phyloP scores from a whole-genome alignment of 2,797 vertebrate species.

The Astyanax mexicanus region DNA sequence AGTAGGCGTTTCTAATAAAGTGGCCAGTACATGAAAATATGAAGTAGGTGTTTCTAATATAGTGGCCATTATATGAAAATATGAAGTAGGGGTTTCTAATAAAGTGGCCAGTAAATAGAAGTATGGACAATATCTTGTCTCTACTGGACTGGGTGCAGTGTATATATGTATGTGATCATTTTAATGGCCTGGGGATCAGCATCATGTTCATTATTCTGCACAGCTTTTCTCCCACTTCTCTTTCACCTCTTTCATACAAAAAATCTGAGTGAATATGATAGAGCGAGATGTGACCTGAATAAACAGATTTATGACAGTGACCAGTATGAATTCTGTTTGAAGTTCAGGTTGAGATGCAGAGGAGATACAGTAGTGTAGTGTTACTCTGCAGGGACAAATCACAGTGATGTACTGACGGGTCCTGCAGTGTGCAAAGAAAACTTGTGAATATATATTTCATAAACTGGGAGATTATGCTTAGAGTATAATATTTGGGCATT shows the following conservation, averaged over 20 bases:
- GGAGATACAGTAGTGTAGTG: not conserved
- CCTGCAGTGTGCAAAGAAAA: not conserved
- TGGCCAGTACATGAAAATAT: too few species aligned
- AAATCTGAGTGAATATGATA: not conserved
- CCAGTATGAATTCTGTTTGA: not conserved
- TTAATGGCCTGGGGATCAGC: not conserved
- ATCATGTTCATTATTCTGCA: not conserved
- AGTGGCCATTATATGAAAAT: too few species aligned
- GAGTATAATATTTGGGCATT: not conserved
- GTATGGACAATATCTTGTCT: too few species aligned
- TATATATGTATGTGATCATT: not conserved
- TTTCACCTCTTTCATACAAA: not conserved
- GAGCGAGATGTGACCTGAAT: conserved; percentile 2
- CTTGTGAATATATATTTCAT: not conserved
- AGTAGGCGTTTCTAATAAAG: too few species aligned
- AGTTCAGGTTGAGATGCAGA: not conserved
- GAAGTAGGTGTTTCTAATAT: too few species aligned
- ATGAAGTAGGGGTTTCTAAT: too few species aligned
- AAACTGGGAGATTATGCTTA: not conserved
- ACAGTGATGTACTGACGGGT: not conserved
- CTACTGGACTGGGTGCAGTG: not conserved
- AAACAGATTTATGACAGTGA: not conserved
- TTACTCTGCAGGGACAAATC: not conserved
- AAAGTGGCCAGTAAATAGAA: too few species aligned
- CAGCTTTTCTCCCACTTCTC: not conserved